These are phyloP conservation scores for Agrilus planipennis DNA, from an alignment of 1,140 invertebrate genomes.

Conservation along the genomic window DNA sequence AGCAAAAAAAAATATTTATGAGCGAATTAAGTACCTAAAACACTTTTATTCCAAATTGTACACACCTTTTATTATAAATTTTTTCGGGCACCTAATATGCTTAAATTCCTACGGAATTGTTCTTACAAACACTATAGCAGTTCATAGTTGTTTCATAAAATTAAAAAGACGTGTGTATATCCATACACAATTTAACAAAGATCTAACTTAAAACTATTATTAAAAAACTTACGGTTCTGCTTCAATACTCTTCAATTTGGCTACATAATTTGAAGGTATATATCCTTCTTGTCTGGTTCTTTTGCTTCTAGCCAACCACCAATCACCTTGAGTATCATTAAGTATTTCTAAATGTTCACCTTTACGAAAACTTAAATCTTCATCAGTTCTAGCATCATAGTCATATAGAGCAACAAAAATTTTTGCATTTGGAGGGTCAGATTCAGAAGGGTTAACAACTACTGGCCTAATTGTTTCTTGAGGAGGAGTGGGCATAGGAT, in stretches of 20 bases:
- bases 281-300: conserved; percentile 92
- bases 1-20: too few species aligned
- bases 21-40: too few species aligned
- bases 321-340: conserved; percentile 95
- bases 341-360: conserved; percentile 96
- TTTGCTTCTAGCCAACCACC: conserved; percentile 97
- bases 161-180: too few species aligned
- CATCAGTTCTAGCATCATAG: conserved; percentile 97
- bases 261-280: conserved; percentile 99
- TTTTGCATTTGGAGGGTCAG: conserved; percentile 57
- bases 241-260: conserved; percentile 96
- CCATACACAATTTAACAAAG: too few species aligned
- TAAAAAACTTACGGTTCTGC: conserved; percentile 88
- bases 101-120: too few species aligned
- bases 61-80: too few species aligned
- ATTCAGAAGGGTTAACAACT: conserved; percentile 47
- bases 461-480: conserved; percentile 45
- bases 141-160: too few species aligned
- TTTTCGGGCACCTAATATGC: too few species aligned
- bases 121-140: too few species aligned
- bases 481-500: conserved; percentile 52
- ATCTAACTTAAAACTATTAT: conserved; percentile 5
- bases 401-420: conserved; percentile 97
- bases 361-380: conserved; percentile 96
- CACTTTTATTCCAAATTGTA: too few species aligned